phyloP scores from a whole-genome alignment of 2,113 vertebrate genomes.

The Serilophus lunatus region DNA sequence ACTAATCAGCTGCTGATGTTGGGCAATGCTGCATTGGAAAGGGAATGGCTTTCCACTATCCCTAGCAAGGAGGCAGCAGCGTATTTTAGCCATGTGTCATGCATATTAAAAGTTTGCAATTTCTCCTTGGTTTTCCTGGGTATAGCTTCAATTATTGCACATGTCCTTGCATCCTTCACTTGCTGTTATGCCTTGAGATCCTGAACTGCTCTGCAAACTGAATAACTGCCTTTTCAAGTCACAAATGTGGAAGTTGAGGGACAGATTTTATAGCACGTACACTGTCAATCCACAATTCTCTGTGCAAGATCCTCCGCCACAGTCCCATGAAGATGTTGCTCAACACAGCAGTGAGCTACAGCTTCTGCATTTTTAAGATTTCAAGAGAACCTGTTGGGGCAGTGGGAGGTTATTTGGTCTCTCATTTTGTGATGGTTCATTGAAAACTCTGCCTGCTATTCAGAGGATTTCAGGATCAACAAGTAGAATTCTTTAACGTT shows the following conservation, averaged over 20 bases:
- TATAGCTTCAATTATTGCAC: background rate
- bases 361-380: background rate
- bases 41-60: background rate
- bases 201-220: background rate
- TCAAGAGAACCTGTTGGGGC: background rate
- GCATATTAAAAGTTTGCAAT: background rate
- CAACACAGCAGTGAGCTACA: background rate
- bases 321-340: background rate
- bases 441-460: background rate
- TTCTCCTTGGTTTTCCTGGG: background rate
- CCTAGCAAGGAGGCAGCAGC: background rate
- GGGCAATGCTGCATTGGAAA: background rate
- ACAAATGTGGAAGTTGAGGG: background rate
- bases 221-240: background rate
- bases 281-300: accelerated
- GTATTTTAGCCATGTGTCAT: background rate
- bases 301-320: background rate
- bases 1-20: background rate
- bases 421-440: background rate
- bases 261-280: background rate
- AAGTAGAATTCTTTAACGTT: background rate
- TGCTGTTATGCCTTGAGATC: background rate
- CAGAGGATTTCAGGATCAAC: background rate
- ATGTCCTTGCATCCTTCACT: background rate
- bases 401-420: background rate